These are phyloP conservation scores for Tiaroga cobitis DNA, from an alignment of 2,797 vertebrate species.

Conservation along the genomic window DNA sequence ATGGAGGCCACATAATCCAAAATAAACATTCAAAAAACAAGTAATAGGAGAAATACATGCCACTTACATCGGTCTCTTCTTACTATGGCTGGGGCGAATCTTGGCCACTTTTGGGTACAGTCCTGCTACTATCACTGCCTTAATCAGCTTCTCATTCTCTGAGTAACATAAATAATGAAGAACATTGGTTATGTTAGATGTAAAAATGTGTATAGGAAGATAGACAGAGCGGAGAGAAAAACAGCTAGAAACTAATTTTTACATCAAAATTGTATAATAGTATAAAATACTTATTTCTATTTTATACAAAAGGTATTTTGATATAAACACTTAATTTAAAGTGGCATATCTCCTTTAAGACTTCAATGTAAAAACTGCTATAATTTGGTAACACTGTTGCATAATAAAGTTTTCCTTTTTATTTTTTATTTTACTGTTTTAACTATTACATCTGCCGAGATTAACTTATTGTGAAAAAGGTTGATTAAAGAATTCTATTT, in stretches of 20 bases:
- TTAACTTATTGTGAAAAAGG: not conserved
- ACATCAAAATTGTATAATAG: not conserved
- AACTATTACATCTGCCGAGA: not conserved
- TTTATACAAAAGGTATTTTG: no score
- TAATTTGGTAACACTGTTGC: not conserved
- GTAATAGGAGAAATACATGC: not conserved
- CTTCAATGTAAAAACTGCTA: not conserved
- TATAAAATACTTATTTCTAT: not conserved
- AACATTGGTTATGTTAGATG: not conserved
- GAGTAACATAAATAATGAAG: conserved; percentile 32
- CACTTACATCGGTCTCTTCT: conserved; percentile 92
- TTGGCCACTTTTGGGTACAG: conserved; percentile 98
- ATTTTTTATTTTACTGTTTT: not conserved
- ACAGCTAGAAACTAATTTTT: not conserved
- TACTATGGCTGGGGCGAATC: conserved; percentile 88
- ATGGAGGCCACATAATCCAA: not conserved
- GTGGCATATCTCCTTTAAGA: not conserved
- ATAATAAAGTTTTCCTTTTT: not conserved
- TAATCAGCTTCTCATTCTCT: conserved; percentile 98
- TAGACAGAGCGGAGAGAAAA: not conserved
- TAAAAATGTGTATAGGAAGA: not conserved
- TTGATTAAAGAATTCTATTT: not conserved
- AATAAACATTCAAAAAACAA: not conserved
- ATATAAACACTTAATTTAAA: not conserved
- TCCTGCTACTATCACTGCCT: conserved; percentile 96